These are phyloP conservation scores for Agrochola circellaris DNA, from an alignment of 2,888 invertebrate genomes.

Conservation along the genomic window DNA sequence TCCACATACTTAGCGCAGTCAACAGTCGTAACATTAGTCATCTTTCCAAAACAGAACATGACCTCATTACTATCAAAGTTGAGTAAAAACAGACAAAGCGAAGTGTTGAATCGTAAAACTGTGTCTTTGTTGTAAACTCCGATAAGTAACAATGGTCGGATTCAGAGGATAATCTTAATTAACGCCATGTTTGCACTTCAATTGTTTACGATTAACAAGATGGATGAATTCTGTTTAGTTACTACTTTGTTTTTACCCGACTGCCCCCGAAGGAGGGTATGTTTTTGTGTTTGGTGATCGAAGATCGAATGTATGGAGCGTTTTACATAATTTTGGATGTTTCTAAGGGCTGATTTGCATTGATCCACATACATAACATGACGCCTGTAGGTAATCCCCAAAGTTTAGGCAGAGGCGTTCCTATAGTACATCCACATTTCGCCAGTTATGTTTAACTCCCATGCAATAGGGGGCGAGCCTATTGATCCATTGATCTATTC, in stretches of 20 bases:
- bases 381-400: not conserved
- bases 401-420: not conserved
- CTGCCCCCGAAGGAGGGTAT: no score
- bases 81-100: slow-evolving; percentile 61
- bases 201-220: slow-evolving; percentile 41
- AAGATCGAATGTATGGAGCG: not conserved
- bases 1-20: slow-evolving; percentile 3
- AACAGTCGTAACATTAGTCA: slow-evolving; percentile 24
- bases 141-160: slow-evolving; percentile 68
- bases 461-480: no score
- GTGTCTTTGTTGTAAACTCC: slow-evolving; percentile 63
- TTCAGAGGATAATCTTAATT: slow-evolving; percentile 71
- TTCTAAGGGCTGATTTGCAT: not conserved
- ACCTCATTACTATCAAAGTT: slow-evolving; percentile 56
- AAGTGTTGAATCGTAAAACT: slow-evolving; percentile 63
- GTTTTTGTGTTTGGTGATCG: not conserved
- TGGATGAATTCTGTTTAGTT: slow-evolving; percentile 18
- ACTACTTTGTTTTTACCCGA: not conserved
- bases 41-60: slow-evolving; percentile 26
- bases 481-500: not conserved
- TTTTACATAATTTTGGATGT: not conserved
- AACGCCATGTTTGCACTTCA: slow-evolving; percentile 41
- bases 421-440: no score
- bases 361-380: not conserved
- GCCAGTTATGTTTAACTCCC: no score